Conservation (phyloP, 1,140 invertebrate species). For the Semibalanus balanoides region DNA sequence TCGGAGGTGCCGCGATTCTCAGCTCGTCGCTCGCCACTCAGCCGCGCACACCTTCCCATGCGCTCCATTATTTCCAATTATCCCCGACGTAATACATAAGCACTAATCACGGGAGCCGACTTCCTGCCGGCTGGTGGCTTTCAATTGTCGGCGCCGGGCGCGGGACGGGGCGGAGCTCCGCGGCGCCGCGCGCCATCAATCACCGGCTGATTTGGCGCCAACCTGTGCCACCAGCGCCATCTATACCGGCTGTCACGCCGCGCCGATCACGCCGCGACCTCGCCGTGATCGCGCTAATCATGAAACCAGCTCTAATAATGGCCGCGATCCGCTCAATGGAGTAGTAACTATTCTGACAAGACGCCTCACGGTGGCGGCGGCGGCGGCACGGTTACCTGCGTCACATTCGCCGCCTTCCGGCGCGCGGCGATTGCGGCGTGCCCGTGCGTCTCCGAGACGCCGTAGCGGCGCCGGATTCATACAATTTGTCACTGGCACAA, state of each 20-base stretch:
- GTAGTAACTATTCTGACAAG: not conserved
- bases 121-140: not conserved
- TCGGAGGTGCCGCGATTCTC: not conserved
- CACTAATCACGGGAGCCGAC: not conserved
- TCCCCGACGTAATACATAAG: conserved; percentile 1
- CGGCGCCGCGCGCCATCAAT: not conserved
- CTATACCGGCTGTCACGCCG: not conserved
- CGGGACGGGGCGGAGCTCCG: not conserved
- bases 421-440: not conserved
- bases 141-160: not conserved
- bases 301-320: not conserved
- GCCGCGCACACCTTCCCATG: not conserved
- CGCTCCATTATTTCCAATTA: not conserved
- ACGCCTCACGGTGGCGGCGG: too few species aligned
- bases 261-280: too few species aligned
- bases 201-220: not conserved
- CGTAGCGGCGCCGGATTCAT: not conserved
- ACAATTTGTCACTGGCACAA: not conserved
- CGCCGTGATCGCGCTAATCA: not conserved
- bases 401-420: not conserved
- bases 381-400: too few species aligned
- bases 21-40: not conserved
- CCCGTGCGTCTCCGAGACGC: not conserved
- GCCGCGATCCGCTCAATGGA: not conserved
- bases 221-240: not conserved